Evolutionary conservation across 1,140 invertebrate genomes (phyloP), one percentile per base, ranked within the genome.

Genomic region (Drosophila lowei): DNA sequence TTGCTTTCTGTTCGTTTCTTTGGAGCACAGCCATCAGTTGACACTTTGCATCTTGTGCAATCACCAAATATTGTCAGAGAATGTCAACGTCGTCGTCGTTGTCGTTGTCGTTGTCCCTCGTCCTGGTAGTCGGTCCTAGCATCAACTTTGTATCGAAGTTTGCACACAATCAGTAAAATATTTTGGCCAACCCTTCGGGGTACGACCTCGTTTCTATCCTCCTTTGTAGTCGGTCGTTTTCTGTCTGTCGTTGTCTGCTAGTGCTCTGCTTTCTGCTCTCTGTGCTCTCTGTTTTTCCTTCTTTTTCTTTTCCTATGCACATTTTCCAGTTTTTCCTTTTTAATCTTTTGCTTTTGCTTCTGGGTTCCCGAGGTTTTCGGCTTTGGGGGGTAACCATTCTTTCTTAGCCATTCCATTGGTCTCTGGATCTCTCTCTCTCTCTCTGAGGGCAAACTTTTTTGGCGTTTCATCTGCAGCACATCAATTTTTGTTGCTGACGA

Each of bases 401-500:
- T 81, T 86, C 73, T 81, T 80, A 68, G 77, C 77, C 54, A 42
- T 46, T 34, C 60, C 42, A 49, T 41, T 47, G 61, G 38, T 58
- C 47, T 30, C 8, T 30, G 8, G n/a, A 30, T 28, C 8, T 46
- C 13, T 2, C 2, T 2, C 55, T 48, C 34, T 49, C 59, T 77
- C 44, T 71, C 75, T 83, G 79, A 88, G 76, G 83, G 77, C 84
- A 66, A 89, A 89, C 84, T 89, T 89, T 70, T 89, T 89, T 89
- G 84, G 84, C 84, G 84, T 89, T 89, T 89, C 84, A 89, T 89
- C 84, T 89, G 84, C 84, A 89, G 84, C 84, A 79, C 84, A 89
- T 89, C 84, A 89, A 89, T 89, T 89, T 89, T 89, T 89, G 84
- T 89, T 89, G 84, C 84, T 89, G 84, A 89, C 84, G 84, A 89